Percentiles rank a stretch among this genome's conserved stretches.
phyloP scores from a whole-genome alignment of 2,797 vertebrate species.

The Smutsia gigantea region DNA sequence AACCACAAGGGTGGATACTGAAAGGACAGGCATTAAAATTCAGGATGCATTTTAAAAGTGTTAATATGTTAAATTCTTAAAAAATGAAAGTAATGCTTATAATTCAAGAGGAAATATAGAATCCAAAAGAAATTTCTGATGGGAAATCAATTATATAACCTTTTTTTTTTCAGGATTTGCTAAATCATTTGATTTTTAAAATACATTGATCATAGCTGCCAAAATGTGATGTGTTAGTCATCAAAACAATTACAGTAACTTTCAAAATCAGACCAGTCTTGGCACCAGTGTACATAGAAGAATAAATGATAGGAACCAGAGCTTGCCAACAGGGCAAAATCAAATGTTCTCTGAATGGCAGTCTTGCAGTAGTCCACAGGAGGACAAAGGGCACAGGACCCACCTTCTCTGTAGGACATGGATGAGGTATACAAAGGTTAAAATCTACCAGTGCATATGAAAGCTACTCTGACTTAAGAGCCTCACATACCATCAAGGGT shows the following conservation, averaged over 20 bases:
- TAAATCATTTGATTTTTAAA: neutral
- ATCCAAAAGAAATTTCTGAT: neutral
- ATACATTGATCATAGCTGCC: neutral
- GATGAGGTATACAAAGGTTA: neutral
- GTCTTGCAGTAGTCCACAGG: no score
- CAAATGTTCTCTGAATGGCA: neutral
- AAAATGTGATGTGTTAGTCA: neutral
- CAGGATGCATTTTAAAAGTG: neutral
- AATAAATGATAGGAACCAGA: neutral
- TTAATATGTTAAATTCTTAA: neutral
- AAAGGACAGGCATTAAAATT: neutral
- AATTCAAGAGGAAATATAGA: neutral
- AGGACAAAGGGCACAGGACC: neutral
- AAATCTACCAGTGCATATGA: neutral
- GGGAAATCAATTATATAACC: neutral
- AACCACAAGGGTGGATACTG: neutral
- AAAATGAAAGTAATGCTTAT: neutral
- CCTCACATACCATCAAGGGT: neutral
- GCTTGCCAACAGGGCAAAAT: neutral
- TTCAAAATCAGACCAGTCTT: neutral
- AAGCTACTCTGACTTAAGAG: neutral
- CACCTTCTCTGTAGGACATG: no score
- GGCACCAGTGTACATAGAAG: neutral
- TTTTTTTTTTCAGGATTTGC: neutral
- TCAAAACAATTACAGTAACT: neutral